A percentile compares a stretch with the other conserved stretches of the same genome.
Evolutionary conservation across 2,113 vertebrate genomes (phyloP).

Genomic region (Setophaga coronata): DNA sequence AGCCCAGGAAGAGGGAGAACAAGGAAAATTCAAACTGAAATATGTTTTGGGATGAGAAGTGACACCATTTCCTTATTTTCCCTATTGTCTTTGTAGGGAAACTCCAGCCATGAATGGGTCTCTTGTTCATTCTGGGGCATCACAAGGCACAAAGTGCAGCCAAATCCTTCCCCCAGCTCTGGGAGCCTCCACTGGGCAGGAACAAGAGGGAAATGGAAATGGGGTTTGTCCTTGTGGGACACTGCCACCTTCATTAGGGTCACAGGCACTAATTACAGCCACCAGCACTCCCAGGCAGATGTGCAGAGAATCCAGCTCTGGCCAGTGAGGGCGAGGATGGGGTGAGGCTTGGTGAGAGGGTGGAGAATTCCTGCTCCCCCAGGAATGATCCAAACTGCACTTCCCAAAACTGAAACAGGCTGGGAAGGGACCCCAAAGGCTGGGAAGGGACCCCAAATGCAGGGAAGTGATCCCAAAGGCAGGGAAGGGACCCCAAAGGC

Average conservation of each 20-base stretch:
- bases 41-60: background rate
- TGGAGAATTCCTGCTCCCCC: background rate
- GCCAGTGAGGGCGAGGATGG: background rate
- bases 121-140: background rate
- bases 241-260: background rate
- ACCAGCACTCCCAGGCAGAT: background rate
- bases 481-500: accelerated
- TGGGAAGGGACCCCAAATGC: accelerated
- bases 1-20: background rate
- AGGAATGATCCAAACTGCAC: background rate
- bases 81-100: background rate
- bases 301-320: background rate
- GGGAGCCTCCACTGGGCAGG: background rate
- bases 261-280: background rate
- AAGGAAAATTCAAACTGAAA: background rate
- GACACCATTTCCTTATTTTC: background rate
- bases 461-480: background rate
- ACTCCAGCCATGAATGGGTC: background rate
- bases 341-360: background rate
- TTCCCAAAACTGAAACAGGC: background rate
- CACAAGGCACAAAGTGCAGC: background rate
- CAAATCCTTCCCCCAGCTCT: background rate
- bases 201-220: background rate
- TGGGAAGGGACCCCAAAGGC: accelerated
- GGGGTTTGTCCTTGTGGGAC: background rate